phyloP scores from a whole-genome alignment of 2,113 vertebrate genomes.

The Lota lota region DNA sequence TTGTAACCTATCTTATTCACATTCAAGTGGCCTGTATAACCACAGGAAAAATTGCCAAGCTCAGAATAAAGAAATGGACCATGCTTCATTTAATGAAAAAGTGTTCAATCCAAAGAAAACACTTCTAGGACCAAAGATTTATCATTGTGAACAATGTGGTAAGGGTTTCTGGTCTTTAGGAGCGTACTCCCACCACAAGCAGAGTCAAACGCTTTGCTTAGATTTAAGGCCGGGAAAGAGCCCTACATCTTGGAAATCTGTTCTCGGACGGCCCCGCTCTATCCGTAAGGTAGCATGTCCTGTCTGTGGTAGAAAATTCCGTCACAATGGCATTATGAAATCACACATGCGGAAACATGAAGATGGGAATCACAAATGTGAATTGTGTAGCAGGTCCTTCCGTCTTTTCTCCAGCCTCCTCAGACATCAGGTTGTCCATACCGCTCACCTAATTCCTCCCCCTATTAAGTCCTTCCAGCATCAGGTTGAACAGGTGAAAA shows the following conservation, averaged over 20 bases:
- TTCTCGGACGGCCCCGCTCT: constrained; percentile 48
- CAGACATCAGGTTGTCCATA: constrained; percentile 71
- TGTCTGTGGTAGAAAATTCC: constrained; percentile 67
- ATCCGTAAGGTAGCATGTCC: constrained; percentile 56
- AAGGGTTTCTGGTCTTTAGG: constrained; percentile 79
- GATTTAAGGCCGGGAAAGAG: constrained; percentile 53
- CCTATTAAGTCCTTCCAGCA: constrained; percentile 73
- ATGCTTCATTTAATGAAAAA: constrained; percentile 36
- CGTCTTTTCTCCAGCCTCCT: constrained; percentile 73
- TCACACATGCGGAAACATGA: constrained; percentile 70
- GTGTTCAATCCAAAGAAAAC: constrained; percentile 77
- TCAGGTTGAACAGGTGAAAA: constrained; percentile 73
- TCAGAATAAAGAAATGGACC: constrained; percentile 31
- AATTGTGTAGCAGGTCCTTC: constrained; percentile 71
- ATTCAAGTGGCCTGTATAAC: constrained; percentile 58
- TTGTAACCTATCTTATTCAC: constrained; percentile 59
- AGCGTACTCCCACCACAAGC: constrained; percentile 74
- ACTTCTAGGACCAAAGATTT: constrained; percentile 74
- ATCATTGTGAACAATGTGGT: constrained; percentile 73
- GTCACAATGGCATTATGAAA: constrained; percentile 64
- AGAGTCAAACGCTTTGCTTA: constrained; percentile 58
- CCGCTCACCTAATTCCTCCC: constrained; percentile 49
- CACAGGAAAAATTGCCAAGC: constrained; percentile 58
- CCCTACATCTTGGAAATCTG: constrained; percentile 25
- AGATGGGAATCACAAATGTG: constrained; percentile 68